A percentile compares a stretch with the other conserved stretches of the same genome.
These are phyloP conservation scores for Alectura lathami DNA, from an alignment of 2,113 vertebrate genomes.

Conservation along the genomic window DNA sequence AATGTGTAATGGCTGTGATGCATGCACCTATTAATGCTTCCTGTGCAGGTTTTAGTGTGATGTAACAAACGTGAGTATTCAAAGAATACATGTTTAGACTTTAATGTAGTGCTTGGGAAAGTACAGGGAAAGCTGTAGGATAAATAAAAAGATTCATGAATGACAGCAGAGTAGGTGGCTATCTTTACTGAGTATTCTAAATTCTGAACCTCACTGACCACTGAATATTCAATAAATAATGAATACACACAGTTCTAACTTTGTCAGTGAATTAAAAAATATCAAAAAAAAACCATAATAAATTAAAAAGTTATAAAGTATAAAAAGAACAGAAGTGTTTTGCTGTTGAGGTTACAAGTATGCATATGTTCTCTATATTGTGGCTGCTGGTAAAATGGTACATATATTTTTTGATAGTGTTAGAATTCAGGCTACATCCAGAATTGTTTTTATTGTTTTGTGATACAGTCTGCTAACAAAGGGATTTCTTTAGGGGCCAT, in stretches of 20 bases:
- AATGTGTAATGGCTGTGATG: background rate
- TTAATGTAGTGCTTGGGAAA: background rate
- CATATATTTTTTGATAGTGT: background rate
- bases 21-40: background rate
- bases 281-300: background rate
- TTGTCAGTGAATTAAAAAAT: background rate
- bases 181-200: background rate
- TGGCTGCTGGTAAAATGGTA: background rate
- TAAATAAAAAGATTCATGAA: background rate
- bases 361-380: background rate
- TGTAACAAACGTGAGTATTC: background rate
- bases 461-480: background rate
- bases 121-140: background rate
- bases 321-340: background rate
- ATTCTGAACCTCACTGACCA: background rate
- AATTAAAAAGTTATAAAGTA: background rate
- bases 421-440: background rate
- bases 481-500: background rate
- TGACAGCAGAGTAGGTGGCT: background rate
- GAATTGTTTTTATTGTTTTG: background rate
- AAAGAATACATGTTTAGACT: background rate
- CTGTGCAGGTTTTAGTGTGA: background rate
- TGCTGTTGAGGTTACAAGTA: background rate
- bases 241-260: background rate
- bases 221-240: background rate